A percentile compares a stretch with the other conserved stretches of the same genome.
These are phyloP conservation scores for Cynodonichthys magdalenae DNA, from an alignment of 2,797 vertebrate species.

Conservation along the genomic window DNA sequence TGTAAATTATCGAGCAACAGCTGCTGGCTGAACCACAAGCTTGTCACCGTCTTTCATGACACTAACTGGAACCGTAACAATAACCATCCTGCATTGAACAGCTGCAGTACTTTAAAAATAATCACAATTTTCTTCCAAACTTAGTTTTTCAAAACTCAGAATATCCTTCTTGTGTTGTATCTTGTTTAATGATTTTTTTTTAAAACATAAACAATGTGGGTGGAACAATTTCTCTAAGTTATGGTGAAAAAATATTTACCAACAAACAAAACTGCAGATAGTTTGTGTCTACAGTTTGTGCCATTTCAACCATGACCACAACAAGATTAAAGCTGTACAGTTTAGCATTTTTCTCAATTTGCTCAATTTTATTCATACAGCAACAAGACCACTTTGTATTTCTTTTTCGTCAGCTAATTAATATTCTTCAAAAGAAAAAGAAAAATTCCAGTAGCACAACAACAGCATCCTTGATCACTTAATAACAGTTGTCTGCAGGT, in stretches of 20 bases:
- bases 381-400: conserved; percentile 16
- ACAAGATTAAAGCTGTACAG: conserved; percentile 10
- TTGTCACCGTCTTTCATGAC: conserved; percentile 22
- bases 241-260: not conserved
- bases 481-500: conserved; percentile 38
- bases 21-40: conserved; percentile 34
- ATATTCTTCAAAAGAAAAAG: conserved; percentile 30
- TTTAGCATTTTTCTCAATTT: conserved; percentile 11
- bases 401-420: conserved; percentile 46
- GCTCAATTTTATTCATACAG: conserved; percentile 17
- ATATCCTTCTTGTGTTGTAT: not conserved
- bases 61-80: conserved; percentile 25
- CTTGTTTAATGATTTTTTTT: not conserved
- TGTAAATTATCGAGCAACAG: conserved; percentile 40
- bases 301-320: conserved; percentile 4
- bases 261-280: conserved; percentile 2
- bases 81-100: conserved; percentile 8
- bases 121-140: conserved; percentile 1
- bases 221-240: conserved; percentile 2
- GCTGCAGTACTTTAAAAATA: conserved; percentile 15
- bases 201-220: not conserved
- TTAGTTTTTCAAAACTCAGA: not conserved
- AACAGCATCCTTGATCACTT: conserved; percentile 24
- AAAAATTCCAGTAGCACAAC: conserved; percentile 19
- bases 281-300: not conserved